Evolutionary conservation across 2,797 vertebrate genomes (phyloP).

Genomic region (Arvicola amphibius): DNA sequence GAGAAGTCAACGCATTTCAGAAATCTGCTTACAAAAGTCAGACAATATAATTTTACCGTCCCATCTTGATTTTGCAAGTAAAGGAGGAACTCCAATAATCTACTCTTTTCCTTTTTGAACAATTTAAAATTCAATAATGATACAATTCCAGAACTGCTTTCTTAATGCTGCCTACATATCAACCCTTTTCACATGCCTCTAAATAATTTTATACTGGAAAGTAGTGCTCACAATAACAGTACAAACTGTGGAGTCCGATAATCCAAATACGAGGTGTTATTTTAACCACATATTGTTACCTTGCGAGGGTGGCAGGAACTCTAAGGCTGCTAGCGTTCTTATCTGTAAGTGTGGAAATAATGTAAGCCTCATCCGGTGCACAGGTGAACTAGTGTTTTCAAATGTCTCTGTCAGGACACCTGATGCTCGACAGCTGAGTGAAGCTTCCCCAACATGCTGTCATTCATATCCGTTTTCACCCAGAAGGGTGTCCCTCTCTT

Average conservation of each 20-base stretch:
- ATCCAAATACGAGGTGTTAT: neutral
- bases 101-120: neutral
- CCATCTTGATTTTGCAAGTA: conserved; percentile 41
- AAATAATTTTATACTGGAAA: neutral
- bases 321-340: neutral
- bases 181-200: conserved; percentile 8
- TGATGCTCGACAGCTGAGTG: neutral
- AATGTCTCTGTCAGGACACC: neutral
- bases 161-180: neutral
- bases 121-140: neutral
- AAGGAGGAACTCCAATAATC: conserved; percentile 11
- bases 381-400: neutral
- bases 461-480: neutral
- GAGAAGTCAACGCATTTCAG: neutral
- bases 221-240: neutral
- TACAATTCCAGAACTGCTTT: neutral
- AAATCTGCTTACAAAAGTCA: conserved; percentile 22
- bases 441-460: neutral
- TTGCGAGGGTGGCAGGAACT: neutral
- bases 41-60: neutral
- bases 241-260: neutral
- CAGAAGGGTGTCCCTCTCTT: neutral
- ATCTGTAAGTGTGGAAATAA: neutral
- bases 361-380: neutral
- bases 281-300: neutral